Evolutionary conservation across 2,113 vertebrate species (phyloP).

Genomic region (Pitta sordida): DNA sequence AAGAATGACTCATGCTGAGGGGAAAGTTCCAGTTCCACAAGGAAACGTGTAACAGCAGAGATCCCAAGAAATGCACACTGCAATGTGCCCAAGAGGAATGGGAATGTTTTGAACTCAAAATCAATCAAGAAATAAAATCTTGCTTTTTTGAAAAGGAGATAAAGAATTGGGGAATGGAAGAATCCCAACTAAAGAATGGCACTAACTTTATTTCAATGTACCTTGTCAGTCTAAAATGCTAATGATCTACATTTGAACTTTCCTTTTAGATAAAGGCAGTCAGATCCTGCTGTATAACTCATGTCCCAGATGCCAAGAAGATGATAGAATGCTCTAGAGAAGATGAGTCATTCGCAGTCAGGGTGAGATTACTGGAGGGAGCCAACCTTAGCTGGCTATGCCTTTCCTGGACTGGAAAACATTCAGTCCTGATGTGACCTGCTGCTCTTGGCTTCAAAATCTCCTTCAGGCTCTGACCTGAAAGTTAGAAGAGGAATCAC

Average conservation of each 20-base stretch:
- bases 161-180: background rate
- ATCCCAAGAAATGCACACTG: background rate
- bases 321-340: background rate
- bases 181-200: background rate
- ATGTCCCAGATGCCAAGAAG: background rate
- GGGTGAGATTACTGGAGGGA: background rate
- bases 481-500: background rate
- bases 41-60: background rate
- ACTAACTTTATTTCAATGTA: background rate
- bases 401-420: slow-evolving; percentile 1
- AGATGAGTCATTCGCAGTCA: background rate
- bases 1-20: background rate
- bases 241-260: background rate
- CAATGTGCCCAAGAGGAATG: background rate
- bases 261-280: background rate
- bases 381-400: background rate
- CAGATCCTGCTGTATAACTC: background rate
- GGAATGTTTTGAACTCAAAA: background rate
- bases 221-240: background rate
- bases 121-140: background rate
- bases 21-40: background rate
- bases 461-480: background rate
- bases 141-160: background rate
- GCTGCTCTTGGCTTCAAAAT: background rate
- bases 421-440: slow-evolving; percentile 23